phyloP scores from a whole-genome alignment of 2,113 vertebrate genomes.

The Spizaetus ornatus region DNA sequence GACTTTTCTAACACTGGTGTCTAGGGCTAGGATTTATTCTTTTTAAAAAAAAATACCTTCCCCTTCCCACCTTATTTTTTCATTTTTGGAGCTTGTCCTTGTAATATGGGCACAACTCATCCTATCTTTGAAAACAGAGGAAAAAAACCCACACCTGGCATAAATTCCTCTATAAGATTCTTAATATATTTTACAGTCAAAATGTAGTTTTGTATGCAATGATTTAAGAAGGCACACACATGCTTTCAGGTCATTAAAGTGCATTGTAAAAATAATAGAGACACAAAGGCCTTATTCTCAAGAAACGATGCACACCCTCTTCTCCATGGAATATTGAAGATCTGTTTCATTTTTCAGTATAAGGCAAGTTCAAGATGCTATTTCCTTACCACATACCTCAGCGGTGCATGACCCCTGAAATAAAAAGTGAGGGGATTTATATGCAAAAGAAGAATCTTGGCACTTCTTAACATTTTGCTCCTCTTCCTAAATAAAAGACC shows the following conservation, averaged over 20 bases:
- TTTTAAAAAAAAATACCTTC: not conserved
- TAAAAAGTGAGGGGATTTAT: conserved; percentile 25
- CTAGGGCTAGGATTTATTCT: conserved; percentile 42
- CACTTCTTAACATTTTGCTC: conserved; percentile 21
- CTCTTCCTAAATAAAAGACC: conserved; percentile 38
- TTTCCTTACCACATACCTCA: conserved; percentile 57
- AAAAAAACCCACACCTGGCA: conserved; percentile 26
- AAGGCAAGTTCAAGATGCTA: conserved; percentile 43
- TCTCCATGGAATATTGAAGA: conserved; percentile 51
- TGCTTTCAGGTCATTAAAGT: conserved; percentile 53
- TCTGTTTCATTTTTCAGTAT: conserved; percentile 50
- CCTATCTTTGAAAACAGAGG: conserved; percentile 51
- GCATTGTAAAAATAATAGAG: conserved; percentile 60
- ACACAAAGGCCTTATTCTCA: conserved; percentile 61
- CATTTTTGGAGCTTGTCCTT: conserved; percentile 46
- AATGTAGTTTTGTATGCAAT: conserved; percentile 45
- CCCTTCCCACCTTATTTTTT: conserved; percentile 6
- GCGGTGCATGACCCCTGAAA: conserved; percentile 16
- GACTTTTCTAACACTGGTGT: conserved; percentile 51
- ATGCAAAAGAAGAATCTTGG: conserved; percentile 6
- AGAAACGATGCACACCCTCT: not conserved
- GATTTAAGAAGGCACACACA: conserved; percentile 51
- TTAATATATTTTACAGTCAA: conserved; percentile 71
- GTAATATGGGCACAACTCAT: conserved; percentile 34
- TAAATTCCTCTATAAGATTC: conserved; percentile 43